Evolutionary conservation across 1,140 invertebrate species (phyloP).

Genomic region (Pantala flavescens): DNA sequence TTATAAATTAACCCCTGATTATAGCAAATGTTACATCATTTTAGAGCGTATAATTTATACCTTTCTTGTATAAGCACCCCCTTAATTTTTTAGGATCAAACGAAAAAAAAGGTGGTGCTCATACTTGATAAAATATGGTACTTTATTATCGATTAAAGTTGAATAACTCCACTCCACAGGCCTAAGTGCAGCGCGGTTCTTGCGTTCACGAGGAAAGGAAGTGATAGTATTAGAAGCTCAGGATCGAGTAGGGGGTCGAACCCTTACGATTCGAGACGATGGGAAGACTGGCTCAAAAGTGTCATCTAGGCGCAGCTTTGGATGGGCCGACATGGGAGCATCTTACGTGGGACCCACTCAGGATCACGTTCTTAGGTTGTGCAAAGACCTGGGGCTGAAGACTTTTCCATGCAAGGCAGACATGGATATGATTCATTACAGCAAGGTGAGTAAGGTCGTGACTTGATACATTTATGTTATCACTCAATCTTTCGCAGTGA

Average conservation of each 20-base stretch:
- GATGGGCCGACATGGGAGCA: slow-evolving; percentile 26
- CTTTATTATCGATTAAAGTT: too few species aligned
- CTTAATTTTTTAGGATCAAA: too few species aligned
- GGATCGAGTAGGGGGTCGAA: slow-evolving; percentile 28
- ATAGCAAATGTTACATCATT: too few species aligned
- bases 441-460: slow-evolving; percentile 15
- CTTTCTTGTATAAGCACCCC: too few species aligned
- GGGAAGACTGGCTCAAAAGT: neutral
- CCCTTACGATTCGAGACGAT: slow-evolving; percentile 22
- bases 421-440: slow-evolving; percentile 20
- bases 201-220: slow-evolving; percentile 18
- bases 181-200: slow-evolving; percentile 20
- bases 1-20: too few species aligned
- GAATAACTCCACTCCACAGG: slow-evolving; percentile 12
- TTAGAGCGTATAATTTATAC: too few species aligned
- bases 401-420: slow-evolving; percentile 19
- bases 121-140: too few species aligned
- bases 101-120: too few species aligned
- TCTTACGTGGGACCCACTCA: slow-evolving; percentile 29
- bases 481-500: too few species aligned
- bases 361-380: slow-evolving; percentile 25
- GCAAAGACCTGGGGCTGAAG: slow-evolving; percentile 25
- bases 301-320: slow-evolving; percentile 1
- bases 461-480: too few species aligned
- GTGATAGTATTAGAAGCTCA: slow-evolving; percentile 23